Base-by-base conservation (phyloP, 2,888 invertebrate species). In the Caenorhabditis doughertyi region DNA sequence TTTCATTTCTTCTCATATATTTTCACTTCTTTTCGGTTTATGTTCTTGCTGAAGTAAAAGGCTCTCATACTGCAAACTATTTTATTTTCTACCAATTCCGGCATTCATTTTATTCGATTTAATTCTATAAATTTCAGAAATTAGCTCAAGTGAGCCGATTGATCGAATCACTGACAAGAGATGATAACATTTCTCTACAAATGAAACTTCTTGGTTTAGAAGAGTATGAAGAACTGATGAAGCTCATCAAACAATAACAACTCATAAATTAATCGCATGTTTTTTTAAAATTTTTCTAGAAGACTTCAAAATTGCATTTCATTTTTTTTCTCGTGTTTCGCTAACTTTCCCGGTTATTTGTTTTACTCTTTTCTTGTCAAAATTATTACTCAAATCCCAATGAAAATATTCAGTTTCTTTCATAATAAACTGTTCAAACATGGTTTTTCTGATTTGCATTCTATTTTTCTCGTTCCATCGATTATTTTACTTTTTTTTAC, bases 181-280 rank as follows among this genome's bases (percentile, higher is more conserved):
- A 73, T 9, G 21, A 35, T 5, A 13, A n/a, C 3, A 29, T 47
- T 73, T 21, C 62, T 5, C 2, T 13, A 1, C 23, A 56, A n/a
- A 55, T 56, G 56, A 56, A 29, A 42, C 0, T 42, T 16, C 18
- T n/a, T 13, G 23, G 23, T 44, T 7, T 9, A 25, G 42, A 70
- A 44, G 29, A 42, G 1, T 70, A 56, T 16, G 56, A 70, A 56
- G 55, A 70, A 56, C 16, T 56, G 7, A 55, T 56, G 70, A 11
- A 27, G 13, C 27, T 56, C 5, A 27, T 51, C 18, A 29, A 29
- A 27, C 18, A 0, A 25, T 42, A n/a, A n/a, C n/a, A n/a, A 44
- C 3, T 39, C 5, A 39, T 32, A 42, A 42, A 42, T 16, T 18
- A n/a, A n/a, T n/a, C n/a, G n/a, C n/a, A n/a, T n/a, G n/a, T n/a